Percentiles rank a stretch among this genome's conserved stretches.
Conservation (phyloP, 2,797 vertebrate species). For the Notoglanidium macrostoma region DNA sequence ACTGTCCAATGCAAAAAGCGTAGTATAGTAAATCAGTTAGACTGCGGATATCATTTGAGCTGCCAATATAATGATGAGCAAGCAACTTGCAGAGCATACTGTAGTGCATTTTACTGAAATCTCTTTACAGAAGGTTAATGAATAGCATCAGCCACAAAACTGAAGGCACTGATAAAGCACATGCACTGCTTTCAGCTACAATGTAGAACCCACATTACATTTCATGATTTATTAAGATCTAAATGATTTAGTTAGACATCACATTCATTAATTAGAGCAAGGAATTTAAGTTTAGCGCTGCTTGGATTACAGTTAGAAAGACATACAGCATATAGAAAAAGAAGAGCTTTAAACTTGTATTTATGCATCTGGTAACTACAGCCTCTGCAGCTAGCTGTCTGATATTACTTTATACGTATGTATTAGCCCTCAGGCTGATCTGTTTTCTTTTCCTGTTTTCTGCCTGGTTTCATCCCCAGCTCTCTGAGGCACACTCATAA, state of each 20-base stretch:
- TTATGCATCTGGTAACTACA: slow-evolving; percentile 16
- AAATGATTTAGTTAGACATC: background rate
- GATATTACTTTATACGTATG: slow-evolving; percentile 59
- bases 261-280: background rate
- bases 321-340: background rate
- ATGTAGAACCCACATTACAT: background rate
- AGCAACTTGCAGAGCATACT: background rate
- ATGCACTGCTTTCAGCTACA: slow-evolving; percentile 7
- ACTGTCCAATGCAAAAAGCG: background rate
- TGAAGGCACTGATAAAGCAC: background rate
- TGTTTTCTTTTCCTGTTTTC: slow-evolving; percentile 47
- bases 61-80: background rate
- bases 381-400: slow-evolving; percentile 40
- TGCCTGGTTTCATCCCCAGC: slow-evolving; percentile 65
- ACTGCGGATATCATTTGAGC: background rate
- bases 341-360: background rate
- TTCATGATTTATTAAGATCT: slow-evolving; percentile 10
- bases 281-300: background rate
- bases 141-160: slow-evolving; percentile 1
- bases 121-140: slow-evolving; percentile 21
- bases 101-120: slow-evolving; percentile 22
- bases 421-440: slow-evolving; percentile 49
- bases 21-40: background rate
- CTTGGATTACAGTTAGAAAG: background rate
- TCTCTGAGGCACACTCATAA: slow-evolving; percentile 55